phyloP scores from a whole-genome alignment of 1,140 invertebrate species.

The Heliconius melpomene region DNA sequence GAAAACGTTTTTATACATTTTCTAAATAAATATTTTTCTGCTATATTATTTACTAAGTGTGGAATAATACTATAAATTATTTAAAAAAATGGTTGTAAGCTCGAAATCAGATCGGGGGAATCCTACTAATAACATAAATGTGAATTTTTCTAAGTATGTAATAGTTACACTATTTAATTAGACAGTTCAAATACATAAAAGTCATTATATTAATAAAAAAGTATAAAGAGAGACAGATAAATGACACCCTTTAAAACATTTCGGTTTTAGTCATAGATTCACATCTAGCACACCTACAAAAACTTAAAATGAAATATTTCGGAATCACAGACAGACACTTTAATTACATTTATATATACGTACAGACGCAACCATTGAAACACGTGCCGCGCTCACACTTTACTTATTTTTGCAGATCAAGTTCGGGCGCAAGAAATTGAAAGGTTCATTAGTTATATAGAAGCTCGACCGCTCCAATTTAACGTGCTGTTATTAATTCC shows the following conservation, averaged over 20 bases:
- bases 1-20: too few relatives aligned
- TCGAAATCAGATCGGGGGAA: too few relatives aligned
- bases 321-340: neutral
- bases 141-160: too few relatives aligned
- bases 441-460: conserved; percentile 24
- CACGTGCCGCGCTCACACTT: neutral
- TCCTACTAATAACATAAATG: too few relatives aligned
- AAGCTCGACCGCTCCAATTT: conserved; percentile 25
- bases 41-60: too few relatives aligned
- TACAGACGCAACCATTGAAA: neutral
- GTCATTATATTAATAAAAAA: too few relatives aligned
- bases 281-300: neutral
- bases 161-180: too few relatives aligned
- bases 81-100: too few relatives aligned
- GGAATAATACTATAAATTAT: too few relatives aligned
- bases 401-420: conserved; percentile 17
- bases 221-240: neutral
- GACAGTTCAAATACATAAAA: too few relatives aligned
- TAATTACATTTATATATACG: neutral
- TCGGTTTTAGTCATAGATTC: neutral
- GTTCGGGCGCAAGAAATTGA: neutral
- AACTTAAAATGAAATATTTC: neutral
- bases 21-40: too few relatives aligned
- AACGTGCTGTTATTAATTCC: conserved; percentile 22
- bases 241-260: neutral